Percentiles rank a stretch among this genome's conserved stretches.
Evolutionary conservation across 2,888 invertebrate species (phyloP).

Genomic region (Bedellia somnulentella): DNA sequence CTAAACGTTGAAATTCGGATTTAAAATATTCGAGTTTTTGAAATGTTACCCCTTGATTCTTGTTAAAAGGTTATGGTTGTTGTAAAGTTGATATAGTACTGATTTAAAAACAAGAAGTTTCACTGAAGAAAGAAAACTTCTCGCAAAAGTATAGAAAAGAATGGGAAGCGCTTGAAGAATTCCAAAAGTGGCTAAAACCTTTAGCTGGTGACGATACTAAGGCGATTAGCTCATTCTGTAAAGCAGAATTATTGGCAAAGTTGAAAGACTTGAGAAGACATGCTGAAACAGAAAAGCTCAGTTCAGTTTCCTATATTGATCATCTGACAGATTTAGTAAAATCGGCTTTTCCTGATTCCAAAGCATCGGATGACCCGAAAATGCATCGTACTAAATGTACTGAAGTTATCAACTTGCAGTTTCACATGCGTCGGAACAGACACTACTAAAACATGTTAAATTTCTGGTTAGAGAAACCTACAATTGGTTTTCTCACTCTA

Average conservation of each 20-base stretch:
- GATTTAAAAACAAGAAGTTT: no score
- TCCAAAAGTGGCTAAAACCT: conserved; percentile 3
- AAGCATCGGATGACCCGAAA: conserved; percentile 5
- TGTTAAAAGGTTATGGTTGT: no score
- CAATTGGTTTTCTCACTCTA: no score
- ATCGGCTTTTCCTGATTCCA: conserved; percentile 4
- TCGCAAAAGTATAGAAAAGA: conserved; percentile 4
- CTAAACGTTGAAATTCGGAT: no score
- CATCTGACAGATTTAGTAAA: conserved; percentile 5
- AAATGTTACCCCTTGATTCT: no score
- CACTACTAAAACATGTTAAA: no score
- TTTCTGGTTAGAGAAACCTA: no score
- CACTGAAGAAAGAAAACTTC: conserved; percentile 4
- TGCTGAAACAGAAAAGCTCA: background rate
- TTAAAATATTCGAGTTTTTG: no score
- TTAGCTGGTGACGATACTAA: background rate
- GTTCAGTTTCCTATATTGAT: conserved; percentile 3
- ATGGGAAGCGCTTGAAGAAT: conserved; percentile 2
- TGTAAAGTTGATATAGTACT: no score
- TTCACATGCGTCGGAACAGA: no score
- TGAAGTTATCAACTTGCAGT: conserved; percentile 10
- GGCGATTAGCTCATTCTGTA: conserved; percentile 1
- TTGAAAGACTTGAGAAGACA: conserved; percentile 1
- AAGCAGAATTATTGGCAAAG: background rate
- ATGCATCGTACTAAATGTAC: conserved; percentile 12